Base-by-base conservation (phyloP, 2,888 invertebrate species). In the Priocnemis perturbator region DNA sequence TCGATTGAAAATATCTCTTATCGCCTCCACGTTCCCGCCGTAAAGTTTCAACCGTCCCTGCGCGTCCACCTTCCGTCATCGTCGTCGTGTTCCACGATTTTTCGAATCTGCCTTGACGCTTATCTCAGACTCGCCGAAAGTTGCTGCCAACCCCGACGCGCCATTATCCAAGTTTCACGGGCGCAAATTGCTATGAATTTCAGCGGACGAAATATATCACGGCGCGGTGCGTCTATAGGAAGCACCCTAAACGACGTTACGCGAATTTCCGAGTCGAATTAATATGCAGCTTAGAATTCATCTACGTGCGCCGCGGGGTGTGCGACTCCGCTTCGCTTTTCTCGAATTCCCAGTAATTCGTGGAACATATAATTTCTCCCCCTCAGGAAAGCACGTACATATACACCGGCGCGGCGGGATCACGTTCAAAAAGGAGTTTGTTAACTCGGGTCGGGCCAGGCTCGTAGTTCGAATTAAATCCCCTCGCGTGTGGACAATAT, bases 401-500 rank as follows among this genome's bases (percentile, higher is more conserved):
- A 26, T 9, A 37, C 37, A 37, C 9, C n/a, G 37, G 30, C 23
- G 60, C 19, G 76, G 60, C 19, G 76, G 69, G 73, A 77, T 67
- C 73, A 69, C 69, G 73, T 73, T 37, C 76, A 60, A 69, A 69
- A 71, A 73, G 77, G 69, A 73, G 67, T 73, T 77, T 67, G 64
- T 62, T 71, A 74, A 73, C 70, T 69, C 64, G 26, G n/a, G 9
- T 30, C 52, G 61, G 62, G 60, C 57, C 52, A 55, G 52, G 21
- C 14, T n/a, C 44, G 15, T 20, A 26, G 56, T 55, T n/a, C 63
- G 61, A 63, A 67, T 77, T 71, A 69, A 71, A 76, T 56, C 68
- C 61, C 53, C 52, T 23, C 56, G 26, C 37, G 53, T 62, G 48
- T 21, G 44, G 11, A 20, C 44, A n/a, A 21, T 26, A 52, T 52